phyloP scores from a whole-genome alignment of 1,140 invertebrate genomes.

The Adoxophyes honmai region DNA sequence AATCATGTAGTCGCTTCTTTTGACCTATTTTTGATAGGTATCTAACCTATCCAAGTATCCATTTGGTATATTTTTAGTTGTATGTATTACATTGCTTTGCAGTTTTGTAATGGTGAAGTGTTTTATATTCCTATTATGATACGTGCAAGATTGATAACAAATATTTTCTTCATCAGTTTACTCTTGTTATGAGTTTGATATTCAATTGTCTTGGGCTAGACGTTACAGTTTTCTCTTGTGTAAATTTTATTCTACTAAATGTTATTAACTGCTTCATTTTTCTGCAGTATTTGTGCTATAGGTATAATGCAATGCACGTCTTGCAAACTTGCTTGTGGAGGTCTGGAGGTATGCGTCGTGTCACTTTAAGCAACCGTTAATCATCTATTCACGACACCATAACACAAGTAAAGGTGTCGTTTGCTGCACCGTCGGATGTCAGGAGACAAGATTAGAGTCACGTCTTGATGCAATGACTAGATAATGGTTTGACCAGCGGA shows the following conservation, averaged over 20 bases:
- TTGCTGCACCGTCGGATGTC: not conserved
- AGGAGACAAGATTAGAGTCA: slow-evolving; percentile 35
- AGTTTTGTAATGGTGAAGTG: not conserved
- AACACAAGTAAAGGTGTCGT: not conserved
- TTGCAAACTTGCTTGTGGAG: not conserved
- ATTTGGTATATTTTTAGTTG: slow-evolving; percentile 3
- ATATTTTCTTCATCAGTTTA: not conserved
- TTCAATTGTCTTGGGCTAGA: not conserved
- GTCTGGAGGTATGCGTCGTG: not conserved
- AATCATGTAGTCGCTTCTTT: slow-evolving; percentile 33
- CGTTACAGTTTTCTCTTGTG: slow-evolving; percentile 4
- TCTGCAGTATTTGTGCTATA: not conserved
- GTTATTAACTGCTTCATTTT: not conserved
- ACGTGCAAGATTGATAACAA: not conserved
- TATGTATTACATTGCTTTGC: not conserved
- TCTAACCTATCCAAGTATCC: too few species aligned
- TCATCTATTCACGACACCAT: not conserved
- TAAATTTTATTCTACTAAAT: not conserved
- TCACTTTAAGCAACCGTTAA: not conserved
- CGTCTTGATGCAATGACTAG: too few species aligned
- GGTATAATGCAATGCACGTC: not conserved
- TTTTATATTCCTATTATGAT: not conserved
- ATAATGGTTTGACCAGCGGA: too few species aligned
- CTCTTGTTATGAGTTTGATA: slow-evolving; percentile 7
- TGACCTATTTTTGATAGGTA: slow-evolving; percentile 22